Percentiles rank a stretch among this genome's conserved stretches.
Evolutionary conservation across 30 jellyfish, hydroid and myxozoan species (phyloP).

Genomic region (Pseudorhiza aurosa): DNA sequence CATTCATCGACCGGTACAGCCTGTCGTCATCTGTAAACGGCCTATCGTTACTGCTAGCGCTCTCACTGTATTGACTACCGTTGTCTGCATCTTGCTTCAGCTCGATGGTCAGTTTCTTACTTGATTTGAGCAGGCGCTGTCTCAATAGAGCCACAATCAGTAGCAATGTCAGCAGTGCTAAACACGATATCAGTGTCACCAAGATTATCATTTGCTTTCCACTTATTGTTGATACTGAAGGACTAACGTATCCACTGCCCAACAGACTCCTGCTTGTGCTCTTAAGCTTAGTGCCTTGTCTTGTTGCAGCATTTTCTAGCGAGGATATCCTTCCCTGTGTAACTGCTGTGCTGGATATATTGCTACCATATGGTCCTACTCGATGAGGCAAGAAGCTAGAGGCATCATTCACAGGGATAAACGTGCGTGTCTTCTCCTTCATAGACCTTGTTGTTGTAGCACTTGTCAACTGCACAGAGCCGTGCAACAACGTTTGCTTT

Average conservation of each 20-base stretch:
- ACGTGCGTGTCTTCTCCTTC: not conserved
- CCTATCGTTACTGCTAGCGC: conserved; percentile 1
- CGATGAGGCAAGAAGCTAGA: not conserved
- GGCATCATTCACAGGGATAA: not conserved
- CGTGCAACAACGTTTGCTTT: not conserved
- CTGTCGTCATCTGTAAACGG: conserved; percentile 10
- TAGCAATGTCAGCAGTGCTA: conserved; percentile 47
- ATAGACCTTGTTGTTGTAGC: not conserved
- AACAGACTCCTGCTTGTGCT: conserved; percentile 32
- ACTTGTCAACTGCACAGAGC: not conserved
- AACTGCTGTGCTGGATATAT: conserved; percentile 5
- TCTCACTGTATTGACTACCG: conserved; percentile 15
- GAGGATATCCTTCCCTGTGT: not conserved
- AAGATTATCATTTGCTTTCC: conserved; percentile 54
- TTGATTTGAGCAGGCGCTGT: conserved; percentile 55
- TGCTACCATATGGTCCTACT: not conserved
- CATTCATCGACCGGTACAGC: conserved; percentile 35
- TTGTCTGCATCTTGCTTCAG: conserved; percentile 59
- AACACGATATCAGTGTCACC: conserved; percentile 45
- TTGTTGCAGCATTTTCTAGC: conserved; percentile 6
- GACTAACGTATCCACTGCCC: conserved; percentile 14
- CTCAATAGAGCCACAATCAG: conserved; percentile 49
- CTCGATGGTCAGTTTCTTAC: conserved; percentile 44
- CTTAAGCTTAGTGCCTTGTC: not conserved
- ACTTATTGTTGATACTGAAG: conserved; percentile 13